Evolutionary conservation across 1,140 invertebrate genomes (phyloP), one percentile per base, ranked within the genome.

Genomic region (Drosophila arizonae): DNA sequence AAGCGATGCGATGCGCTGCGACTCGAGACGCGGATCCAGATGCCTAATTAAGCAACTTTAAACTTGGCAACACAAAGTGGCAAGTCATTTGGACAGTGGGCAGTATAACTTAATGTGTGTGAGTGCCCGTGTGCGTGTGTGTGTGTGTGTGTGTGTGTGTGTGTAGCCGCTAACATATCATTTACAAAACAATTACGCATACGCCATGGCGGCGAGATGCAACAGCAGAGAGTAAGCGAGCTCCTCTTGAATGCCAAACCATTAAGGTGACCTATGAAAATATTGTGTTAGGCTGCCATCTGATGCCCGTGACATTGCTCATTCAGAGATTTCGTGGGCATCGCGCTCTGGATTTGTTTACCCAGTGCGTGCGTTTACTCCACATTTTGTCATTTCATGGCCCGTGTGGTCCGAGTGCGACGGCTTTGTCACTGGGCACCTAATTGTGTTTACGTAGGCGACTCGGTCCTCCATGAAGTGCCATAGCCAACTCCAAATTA

Each of bases 361-460:
- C 69, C 67, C 66, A 79, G 55, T 65, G 77, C 56, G 76, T 80
- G 77, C 56, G 76, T 80, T 88, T 84, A 87, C 79, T 87, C 84
- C 76, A 87, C 70, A 75, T 87, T 88, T 80, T 84, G 84, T 88
- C 84, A 88, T 88, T 80, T 88, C 85, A 89, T 80, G 74, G 73
- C 67, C 63, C 75, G 70, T 65, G 81, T 50, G 62, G 55, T 51
- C 15, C 13, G 66, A 48, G 51, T 41, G 63, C 45, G 48, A 30
- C 63, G n/a, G 57, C 61, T 57, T 69, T 64, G 33, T 62, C 58
- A 62, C 62, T 85, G 68, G 82, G 79, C 84, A 82, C 79, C 81
- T 90, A 90, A 90, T 90, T 90, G 87, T 90, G 86, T 90, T 90
- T 90, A 90, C 79, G 81, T 84, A 86, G 63, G 74, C 87, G 86